Conservation (phyloP, 1,140 invertebrate species). For the Coenobita brevimanus region DNA sequence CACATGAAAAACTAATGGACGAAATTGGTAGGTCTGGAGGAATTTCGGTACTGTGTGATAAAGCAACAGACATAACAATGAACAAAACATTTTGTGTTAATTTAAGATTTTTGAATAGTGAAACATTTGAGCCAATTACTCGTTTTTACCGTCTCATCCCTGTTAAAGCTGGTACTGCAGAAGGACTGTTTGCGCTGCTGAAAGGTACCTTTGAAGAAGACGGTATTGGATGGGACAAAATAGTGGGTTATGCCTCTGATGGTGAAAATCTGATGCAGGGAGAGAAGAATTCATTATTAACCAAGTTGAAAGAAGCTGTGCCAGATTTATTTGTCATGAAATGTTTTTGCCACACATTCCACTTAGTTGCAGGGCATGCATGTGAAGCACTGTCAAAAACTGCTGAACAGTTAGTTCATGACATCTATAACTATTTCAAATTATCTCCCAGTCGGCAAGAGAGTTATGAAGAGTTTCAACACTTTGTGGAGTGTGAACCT, state of each 20-base stretch:
- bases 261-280: conserved; percentile 29
- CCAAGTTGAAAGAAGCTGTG: conserved; percentile 21
- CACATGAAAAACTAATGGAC: background rate
- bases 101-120: conserved; percentile 14
- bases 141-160: background rate
- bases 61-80: background rate
- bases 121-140: conserved; percentile 14
- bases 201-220: background rate
- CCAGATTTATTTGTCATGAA: conserved; percentile 35
- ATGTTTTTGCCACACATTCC: conserved; percentile 31
- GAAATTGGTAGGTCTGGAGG: background rate
- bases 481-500: conserved; percentile 8
- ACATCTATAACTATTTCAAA: conserved; percentile 23
- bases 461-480: conserved; percentile 24
- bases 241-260: conserved; percentile 26
- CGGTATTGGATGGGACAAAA: conserved; percentile 16
- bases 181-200: background rate
- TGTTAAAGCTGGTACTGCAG: background rate
- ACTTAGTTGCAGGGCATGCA: conserved; percentile 38
- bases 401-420: conserved; percentile 5
- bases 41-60: background rate
- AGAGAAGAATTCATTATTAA: conserved; percentile 18
- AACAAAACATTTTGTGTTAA: conserved; percentile 28
- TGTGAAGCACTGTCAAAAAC: conserved; percentile 26
- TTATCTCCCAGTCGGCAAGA: background rate